These are phyloP conservation scores for Micronycteris hirsuta DNA, from an alignment of 2,113 vertebrate genomes.

Conservation along the genomic window DNA sequence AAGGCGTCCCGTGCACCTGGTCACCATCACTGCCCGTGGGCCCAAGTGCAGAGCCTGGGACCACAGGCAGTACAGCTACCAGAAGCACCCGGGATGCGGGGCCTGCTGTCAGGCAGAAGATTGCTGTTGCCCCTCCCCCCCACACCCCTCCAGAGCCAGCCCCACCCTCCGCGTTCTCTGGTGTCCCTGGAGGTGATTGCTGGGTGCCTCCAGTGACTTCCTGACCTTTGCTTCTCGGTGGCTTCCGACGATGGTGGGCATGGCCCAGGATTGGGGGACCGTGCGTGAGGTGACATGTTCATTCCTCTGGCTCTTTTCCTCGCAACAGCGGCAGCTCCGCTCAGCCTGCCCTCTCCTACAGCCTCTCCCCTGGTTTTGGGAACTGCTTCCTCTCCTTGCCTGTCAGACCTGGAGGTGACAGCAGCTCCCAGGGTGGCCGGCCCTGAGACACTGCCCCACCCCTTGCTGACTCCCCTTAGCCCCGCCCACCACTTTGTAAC, in stretches of 20 bases:
- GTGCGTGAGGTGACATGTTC: background rate
- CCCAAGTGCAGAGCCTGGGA: accelerated
- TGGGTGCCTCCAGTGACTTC: too few species aligned
- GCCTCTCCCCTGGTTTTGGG: background rate
- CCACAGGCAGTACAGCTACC: accelerated
- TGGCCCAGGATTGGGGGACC: accelerated
- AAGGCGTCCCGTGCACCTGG: background rate
- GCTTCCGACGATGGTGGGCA: background rate
- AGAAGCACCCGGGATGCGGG: accelerated
- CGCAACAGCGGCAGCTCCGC: background rate
- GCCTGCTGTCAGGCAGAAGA: accelerated
- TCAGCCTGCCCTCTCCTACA: background rate
- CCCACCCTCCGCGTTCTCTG: accelerated
- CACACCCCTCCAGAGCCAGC: accelerated
- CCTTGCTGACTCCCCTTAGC: background rate
- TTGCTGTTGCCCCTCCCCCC: accelerated
- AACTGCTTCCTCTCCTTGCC: background rate
- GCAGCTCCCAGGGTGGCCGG: background rate
- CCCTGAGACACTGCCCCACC: too few species aligned
- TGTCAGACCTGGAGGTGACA: background rate
- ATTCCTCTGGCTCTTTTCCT: background rate
- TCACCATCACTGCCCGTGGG: accelerated
- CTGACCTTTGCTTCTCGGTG: background rate
- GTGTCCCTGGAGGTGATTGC: too few species aligned
- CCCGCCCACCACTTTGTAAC: background rate